Base-by-base conservation (phyloP, 2,113 vertebrate genomes). In the Gallinago media region DNA sequence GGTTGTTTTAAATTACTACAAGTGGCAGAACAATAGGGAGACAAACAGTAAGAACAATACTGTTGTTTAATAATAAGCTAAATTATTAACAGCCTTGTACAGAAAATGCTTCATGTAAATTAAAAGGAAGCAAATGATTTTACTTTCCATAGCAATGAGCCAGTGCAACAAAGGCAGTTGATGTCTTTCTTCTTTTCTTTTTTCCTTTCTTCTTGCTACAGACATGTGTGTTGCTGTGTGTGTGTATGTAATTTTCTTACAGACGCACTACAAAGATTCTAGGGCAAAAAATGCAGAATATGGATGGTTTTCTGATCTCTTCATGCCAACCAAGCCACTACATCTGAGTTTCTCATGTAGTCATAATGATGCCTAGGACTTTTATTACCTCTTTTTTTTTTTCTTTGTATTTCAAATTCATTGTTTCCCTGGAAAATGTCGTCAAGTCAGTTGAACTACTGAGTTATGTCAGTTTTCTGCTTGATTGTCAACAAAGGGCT, bases 41-140 rank as follows among this genome's bases (percentile, higher is more conserved):
- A 72, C 83, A 95, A 94, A 92, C 83, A 85, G 79, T 55, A 68
- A 94, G 85, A 95, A 95, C 87, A 95, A 95, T 87, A 50, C 46
- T 76, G 42, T 46, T 72, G 20, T 94, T 94, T 89, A 71, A 81
- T 89, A 91, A 50, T n/a, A 62, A 75, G 74, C 67, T 96, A 80
- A 95, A 96, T 95, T 81, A 92, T 94, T 93, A 96, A 94, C 95
- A 95, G 81, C 34, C 59, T 29, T 58, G 38, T 56, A 22, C 46
- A 94, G 71, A 95, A 87, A 94, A 79, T 65, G 54, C n/a, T 81
- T 61, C 27, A 23, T 78, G 61, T 52, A 78, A 94, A 74, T 87
- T 76, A 85, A 90, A 94, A 34, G 65, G 77, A 92, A 89, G 32
- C 12, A 80, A 90, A 71, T 61, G 15, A 25, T 79, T 93, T 84